phyloP scores from a whole-genome alignment of 2,113 vertebrate species.

The Neotragus pygmaeus region DNA sequence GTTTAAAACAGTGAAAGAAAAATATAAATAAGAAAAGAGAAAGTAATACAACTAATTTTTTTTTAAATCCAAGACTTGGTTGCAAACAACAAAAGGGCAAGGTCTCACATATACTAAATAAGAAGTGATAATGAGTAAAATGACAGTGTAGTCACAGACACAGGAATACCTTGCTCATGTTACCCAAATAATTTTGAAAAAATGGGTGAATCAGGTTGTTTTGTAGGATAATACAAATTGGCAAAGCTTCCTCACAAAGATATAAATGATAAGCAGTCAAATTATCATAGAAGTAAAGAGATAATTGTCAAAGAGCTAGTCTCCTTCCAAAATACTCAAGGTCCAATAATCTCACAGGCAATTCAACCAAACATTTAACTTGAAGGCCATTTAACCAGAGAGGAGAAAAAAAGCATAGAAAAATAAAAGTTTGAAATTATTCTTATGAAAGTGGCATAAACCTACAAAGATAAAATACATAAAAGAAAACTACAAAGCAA shows the following conservation, averaged over 20 bases:
- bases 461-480: background rate
- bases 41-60: background rate
- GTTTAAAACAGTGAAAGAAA: background rate
- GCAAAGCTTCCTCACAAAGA: background rate
- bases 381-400: background rate
- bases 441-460: constrained; percentile 21
- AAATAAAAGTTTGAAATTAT: background rate
- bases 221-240: background rate
- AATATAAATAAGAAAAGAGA: background rate
- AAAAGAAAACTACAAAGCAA: background rate
- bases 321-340: background rate
- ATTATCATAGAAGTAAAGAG: background rate
- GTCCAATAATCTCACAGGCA: background rate
- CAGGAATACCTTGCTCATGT: background rate
- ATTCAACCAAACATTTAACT: constrained; percentile 21
- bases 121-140: background rate
- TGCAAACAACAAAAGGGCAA: background rate
- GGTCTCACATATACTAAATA: background rate
- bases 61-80: background rate
- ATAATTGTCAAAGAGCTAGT: background rate
- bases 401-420: background rate
- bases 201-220: background rate
- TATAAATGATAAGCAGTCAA: background rate
- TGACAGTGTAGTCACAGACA: background rate
- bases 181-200: constrained; percentile 11